Conservation (phyloP, 1,140 invertebrate species). For the Drosophila biarmipes region DNA sequence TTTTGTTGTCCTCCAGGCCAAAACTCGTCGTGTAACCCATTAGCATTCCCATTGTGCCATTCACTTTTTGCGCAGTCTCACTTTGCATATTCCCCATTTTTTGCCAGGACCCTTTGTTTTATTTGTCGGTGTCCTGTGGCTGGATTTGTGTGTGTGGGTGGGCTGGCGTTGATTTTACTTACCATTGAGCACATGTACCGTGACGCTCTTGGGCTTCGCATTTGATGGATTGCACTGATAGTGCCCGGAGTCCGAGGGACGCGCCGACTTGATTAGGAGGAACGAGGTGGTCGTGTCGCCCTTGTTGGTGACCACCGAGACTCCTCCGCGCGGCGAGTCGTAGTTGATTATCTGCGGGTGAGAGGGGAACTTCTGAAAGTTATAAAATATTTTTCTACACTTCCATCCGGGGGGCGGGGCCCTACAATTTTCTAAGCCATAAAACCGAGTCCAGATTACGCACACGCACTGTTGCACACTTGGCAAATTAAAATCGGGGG, state of each 20-base stretch:
- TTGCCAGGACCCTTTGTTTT: constrained; percentile 23
- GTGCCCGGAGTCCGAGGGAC: constrained; percentile 90
- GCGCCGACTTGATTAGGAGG: constrained; percentile 90
- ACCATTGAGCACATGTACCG: constrained; percentile 96
- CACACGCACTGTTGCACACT: constrained; percentile 80
- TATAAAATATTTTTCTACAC: constrained; percentile 65
- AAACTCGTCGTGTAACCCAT: constrained; percentile 29
- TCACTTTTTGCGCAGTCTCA: constrained; percentile 29
- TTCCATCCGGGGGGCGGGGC: background rate
- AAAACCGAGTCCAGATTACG: constrained; percentile 70
- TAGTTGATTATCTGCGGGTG: constrained; percentile 93
- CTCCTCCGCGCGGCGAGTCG: constrained; percentile 93
- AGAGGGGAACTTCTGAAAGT: constrained; percentile 27
- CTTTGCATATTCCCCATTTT: constrained; percentile 3
- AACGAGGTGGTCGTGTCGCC: constrained; percentile 91
- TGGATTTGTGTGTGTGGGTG: constrained; percentile 41
- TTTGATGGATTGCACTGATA: constrained; percentile 94
- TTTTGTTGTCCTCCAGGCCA: constrained; percentile 9
- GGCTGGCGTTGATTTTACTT: constrained; percentile 86
- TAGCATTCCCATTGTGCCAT: constrained; percentile 39
- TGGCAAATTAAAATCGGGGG: constrained; percentile 62
- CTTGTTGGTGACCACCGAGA: constrained; percentile 90
- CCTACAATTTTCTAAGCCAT: constrained; percentile 74
- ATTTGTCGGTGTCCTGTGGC: constrained; percentile 46
- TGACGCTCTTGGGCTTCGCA: constrained; percentile 93